Evolutionary conservation across 2,888 invertebrate genomes (phyloP), one percentile per base, ranked within the genome.

Genomic region (Trachelus troglodyta): DNA sequence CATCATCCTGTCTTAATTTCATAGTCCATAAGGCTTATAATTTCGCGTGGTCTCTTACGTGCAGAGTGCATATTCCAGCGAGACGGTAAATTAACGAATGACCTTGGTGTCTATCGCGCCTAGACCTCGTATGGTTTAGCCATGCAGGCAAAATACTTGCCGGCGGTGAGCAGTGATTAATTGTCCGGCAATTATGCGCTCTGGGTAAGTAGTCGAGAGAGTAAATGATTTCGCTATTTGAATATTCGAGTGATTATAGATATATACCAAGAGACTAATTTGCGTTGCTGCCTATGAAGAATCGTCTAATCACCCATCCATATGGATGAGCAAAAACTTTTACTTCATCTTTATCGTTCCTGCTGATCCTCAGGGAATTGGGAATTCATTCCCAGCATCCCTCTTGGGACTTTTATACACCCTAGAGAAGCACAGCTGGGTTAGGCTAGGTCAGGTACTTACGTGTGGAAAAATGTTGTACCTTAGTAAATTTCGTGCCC

Each of bases 21-120:
- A 89, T 88, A 88, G 87, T 84, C 86, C 86, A 86, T 87, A 87
- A 86, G 86, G 85, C 85, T 86, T 87, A 87, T 89, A 87, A 88
- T 88, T 88, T 82, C 81, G 76, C 79, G 78, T 76, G 77, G 76
- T 77, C 76, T 71, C 69, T 69, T 31, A 4, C 1, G 30, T 11
- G 68, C 6, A 12, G 12, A 73, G 73, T 37, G 68, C 73, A 73
- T 73, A 33, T 56, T 68, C 15, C 33, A 83, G 79, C 76, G 81
- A 79, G 79, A 81, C 82, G 83, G 82, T 85, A 87, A 86, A 87
- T 87, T 88, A 87, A 88, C 85, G 84, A 82, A 81, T 82, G 83
- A 86, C 86, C 85, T 84, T 86, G 82, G 76, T 83, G 84, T 80
- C 78, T 82, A 83, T 81, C 40, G 71, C 71, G 31, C 31, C 30